phyloP scores from a whole-genome alignment of 2,888 invertebrate genomes.

The Stenurella melanura region DNA sequence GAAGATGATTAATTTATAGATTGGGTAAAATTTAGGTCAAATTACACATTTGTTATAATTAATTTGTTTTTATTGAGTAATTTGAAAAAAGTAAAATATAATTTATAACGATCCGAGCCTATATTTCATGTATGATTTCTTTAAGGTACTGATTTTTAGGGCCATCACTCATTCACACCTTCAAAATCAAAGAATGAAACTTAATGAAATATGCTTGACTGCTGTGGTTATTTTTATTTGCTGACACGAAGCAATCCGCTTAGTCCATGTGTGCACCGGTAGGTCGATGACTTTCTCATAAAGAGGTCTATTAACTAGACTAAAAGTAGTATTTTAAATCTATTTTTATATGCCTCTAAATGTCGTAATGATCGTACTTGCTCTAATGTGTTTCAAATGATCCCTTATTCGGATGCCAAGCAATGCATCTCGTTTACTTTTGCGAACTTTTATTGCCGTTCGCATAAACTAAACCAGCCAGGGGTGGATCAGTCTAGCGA shows the following conservation, averaged over 20 bases:
- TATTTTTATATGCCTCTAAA: conserved; percentile 33
- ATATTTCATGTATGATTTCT: no score
- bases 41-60: no score
- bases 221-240: neutral
- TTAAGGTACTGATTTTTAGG: no score
- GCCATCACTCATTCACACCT: no score
- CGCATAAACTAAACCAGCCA: conserved; percentile 6
- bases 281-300: conserved; percentile 33
- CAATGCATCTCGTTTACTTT: conserved; percentile 28
- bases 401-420: conserved; percentile 27
- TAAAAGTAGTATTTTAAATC: conserved; percentile 30
- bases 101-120: no score
- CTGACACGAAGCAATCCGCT: neutral
- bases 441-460: conserved; percentile 15
- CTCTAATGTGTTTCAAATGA: conserved; percentile 39
- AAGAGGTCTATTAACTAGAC: conserved; percentile 30
- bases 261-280: neutral
- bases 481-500: neutral
- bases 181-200: no score
- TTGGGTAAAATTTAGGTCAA: no score
- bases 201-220: neutral
- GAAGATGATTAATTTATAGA: no score
- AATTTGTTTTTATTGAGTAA: no score
- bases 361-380: conserved; percentile 30
- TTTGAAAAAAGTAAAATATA: no score